Evolutionary conservation across 2,888 invertebrate species (phyloP), one percentile per base, ranked within the genome.

Genomic region (Anoncus sp.): DNA sequence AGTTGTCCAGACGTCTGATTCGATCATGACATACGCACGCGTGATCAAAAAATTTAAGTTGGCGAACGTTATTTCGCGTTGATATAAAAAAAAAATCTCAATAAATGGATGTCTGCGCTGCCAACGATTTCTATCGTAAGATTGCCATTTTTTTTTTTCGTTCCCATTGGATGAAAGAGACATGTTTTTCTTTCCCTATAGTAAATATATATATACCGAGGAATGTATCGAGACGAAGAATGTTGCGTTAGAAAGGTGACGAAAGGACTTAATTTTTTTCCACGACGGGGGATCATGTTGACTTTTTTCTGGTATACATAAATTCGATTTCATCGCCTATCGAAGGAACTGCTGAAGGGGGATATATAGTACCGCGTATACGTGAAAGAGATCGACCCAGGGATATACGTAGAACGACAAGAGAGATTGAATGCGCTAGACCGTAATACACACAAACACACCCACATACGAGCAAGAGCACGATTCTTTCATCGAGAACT

Each of bases 281-380:
- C 22, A 20, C 59, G 51, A 51, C 22, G 7, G 24, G 51, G 47
- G 16, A 6, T 51, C 10, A 51, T 12, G 38, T 20, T n/a, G 65
- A 14, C 18, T 43, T 51, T 51, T 43, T 71, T 27, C 31, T 53
- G 31, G 27, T 59, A 18, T n/a, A 12, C 47, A 18, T 27, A 69
- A 69, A 69, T 69, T 49, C 73, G 73, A 57, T 73, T 73, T 59
- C 57, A 49, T 65, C 27, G 65, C 45, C 12, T 38, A 38, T 67
- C 74, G 40, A 16, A 24, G 6, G 43, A 59, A 14, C 43, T 38
- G n/a, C 38, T 5, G 10, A 45, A 16, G 9, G 2, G 18, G 10
- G 45, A 3, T 45, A 18, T 24, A 14, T 1, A 24, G 43, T 3
- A 45, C 38, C 18, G n/a, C n/a, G 16, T 57, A 10, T 57, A 70